Conservation (phyloP, 2,113 vertebrate species). For the Serilophus lunatus region DNA sequence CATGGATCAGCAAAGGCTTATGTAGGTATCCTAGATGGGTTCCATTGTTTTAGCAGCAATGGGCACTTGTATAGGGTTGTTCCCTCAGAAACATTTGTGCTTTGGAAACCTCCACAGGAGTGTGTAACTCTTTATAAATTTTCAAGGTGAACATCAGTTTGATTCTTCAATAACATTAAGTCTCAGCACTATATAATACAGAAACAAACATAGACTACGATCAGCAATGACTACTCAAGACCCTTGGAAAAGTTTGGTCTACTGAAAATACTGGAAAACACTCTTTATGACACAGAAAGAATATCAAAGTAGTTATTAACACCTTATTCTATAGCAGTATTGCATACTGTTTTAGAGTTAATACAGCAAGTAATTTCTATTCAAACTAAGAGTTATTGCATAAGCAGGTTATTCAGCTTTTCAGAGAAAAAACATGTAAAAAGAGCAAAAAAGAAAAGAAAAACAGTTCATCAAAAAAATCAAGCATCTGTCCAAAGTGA, state of each 20-base stretch:
- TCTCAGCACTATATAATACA: accelerated
- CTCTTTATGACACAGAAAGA: background rate
- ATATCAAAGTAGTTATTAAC: background rate
- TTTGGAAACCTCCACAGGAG: background rate
- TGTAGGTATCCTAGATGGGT: constrained; percentile 72
- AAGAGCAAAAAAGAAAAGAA: too few relatives aligned
- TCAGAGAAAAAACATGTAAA: background rate
- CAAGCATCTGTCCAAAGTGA: background rate
- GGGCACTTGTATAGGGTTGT: background rate
- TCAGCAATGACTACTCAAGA: background rate
- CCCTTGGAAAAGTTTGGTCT: background rate
- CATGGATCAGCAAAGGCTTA: constrained; percentile 85
- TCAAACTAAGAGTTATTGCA: background rate
- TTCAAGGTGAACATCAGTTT: background rate
- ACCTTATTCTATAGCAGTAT: too few relatives aligned
- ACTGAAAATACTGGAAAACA: background rate
- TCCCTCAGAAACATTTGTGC: background rate
- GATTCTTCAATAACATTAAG: background rate
- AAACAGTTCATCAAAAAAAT: background rate
- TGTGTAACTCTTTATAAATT: background rate
- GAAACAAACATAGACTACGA: background rate
- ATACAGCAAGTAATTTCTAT: background rate
- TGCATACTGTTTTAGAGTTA: background rate
- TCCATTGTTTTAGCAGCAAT: background rate
- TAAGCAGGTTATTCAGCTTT: background rate